Conservation (phyloP, 2,113 vertebrate species). For the Holacanthus passer region DNA sequence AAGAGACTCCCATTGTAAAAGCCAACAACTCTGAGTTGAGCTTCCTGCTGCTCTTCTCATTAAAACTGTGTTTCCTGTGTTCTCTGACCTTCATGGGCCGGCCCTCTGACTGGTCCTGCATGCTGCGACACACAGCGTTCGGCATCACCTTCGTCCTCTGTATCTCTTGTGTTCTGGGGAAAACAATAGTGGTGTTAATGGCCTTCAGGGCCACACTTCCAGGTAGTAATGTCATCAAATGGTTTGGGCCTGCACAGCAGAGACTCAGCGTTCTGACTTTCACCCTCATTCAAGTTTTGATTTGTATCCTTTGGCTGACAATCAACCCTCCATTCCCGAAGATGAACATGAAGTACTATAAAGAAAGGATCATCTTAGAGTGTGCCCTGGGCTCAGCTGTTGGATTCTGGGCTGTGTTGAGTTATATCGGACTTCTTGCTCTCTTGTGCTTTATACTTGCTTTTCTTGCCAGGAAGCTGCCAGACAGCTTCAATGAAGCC, state of each 20-base stretch:
- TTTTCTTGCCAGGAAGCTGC: conserved; percentile 75
- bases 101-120: conserved; percentile 82
- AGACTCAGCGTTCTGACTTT: conserved; percentile 75
- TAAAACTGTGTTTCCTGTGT: conserved; percentile 81
- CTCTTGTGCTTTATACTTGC: conserved; percentile 72
- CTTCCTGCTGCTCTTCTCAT: conserved; percentile 82
- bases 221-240: conserved; percentile 76
- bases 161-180: conserved; percentile 80
- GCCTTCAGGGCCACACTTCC: conserved; percentile 79
- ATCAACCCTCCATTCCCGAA: conserved; percentile 74
- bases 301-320: conserved; percentile 79
- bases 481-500: conserved; percentile 79
- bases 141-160: conserved; percentile 83
- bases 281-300: conserved; percentile 74
- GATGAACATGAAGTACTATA: conserved; percentile 67
- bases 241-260: conserved; percentile 79
- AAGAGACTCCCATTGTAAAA: conserved; percentile 77
- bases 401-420: conserved; percentile 73
- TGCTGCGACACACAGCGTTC: conserved; percentile 80
- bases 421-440: conserved; percentile 75
- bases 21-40: conserved; percentile 85
- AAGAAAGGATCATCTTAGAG: conserved; percentile 76
- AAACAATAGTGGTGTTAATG: conserved; percentile 82
- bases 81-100: conserved; percentile 81
- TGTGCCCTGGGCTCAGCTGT: conserved; percentile 71